Conservation (phyloP, 1,140 invertebrate species). For the Meloidogyne chitwoodi region DNA sequence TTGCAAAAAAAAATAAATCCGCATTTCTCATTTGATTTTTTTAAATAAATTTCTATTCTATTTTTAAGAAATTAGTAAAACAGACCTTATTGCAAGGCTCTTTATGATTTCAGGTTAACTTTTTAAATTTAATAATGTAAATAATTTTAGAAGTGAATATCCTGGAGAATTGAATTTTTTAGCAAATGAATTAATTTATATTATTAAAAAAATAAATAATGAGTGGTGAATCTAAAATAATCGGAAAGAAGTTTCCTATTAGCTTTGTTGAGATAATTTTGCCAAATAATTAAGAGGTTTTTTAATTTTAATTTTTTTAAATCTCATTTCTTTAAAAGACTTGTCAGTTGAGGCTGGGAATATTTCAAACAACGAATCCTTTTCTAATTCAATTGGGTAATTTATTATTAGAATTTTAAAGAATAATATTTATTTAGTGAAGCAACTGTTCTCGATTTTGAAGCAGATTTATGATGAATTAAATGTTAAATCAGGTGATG, state of each 20-base stretch:
- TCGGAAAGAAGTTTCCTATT: slow-evolving; percentile 26
- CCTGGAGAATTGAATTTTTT: slow-evolving; percentile 36
- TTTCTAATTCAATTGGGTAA: slow-evolving; percentile 22
- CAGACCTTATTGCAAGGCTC: slow-evolving; percentile 32
- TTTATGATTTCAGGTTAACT: slow-evolving; percentile 39
- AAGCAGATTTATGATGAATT: slow-evolving; percentile 48
- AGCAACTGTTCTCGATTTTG: slow-evolving; percentile 50
- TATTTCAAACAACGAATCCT: neutral
- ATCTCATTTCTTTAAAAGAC: neutral
- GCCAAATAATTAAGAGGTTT: neutral
- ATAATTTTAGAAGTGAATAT: slow-evolving; percentile 41
- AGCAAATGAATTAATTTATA: slow-evolving; percentile 39
- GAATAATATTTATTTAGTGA: slow-evolving; percentile 27
- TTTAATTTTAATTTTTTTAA: neutral
- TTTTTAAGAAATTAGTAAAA: neutral
- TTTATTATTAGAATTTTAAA: neutral
- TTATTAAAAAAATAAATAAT: slow-evolving; percentile 29
- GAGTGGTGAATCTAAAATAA: slow-evolving; percentile 37
- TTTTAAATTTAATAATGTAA: neutral
- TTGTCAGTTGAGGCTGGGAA: neutral
- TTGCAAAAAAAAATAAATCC: too few species aligned
- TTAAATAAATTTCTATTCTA: too few species aligned
- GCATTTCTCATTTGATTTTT: too few species aligned
- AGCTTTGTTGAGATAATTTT: slow-evolving; percentile 43
- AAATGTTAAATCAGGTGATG: slow-evolving; percentile 38